phyloP scores from a whole-genome alignment of 2,797 vertebrate species.

The Pyrrhura leucotis region DNA sequence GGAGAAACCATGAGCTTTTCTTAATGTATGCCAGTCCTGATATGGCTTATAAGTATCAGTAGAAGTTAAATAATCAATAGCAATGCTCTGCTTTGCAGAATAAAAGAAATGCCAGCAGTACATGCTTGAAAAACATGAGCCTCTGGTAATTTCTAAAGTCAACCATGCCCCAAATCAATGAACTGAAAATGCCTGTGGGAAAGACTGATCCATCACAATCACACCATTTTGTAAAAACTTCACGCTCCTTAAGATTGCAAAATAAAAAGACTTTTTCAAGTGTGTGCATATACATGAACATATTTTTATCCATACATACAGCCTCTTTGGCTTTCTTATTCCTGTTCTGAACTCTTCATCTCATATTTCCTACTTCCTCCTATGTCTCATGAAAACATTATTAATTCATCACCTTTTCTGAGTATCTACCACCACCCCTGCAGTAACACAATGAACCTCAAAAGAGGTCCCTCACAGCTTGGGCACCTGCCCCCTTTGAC shows the following conservation, averaged over 20 bases:
- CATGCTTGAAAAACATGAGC: not conserved
- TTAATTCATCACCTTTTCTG: not conserved
- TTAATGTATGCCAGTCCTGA: not conserved
- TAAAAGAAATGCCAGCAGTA: not conserved
- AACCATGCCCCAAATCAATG: not conserved
- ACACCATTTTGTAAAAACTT: not conserved
- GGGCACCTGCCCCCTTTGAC: not conserved
- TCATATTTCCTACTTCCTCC: not conserved
- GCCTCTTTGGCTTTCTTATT: not conserved
- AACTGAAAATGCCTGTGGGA: not conserved
- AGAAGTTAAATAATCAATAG: constrained; percentile 27
- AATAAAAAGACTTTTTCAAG: not conserved
- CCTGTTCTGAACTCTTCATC: not conserved
- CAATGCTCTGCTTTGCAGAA: not conserved
- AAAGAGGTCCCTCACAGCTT: not conserved
- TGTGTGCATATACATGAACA: not conserved
- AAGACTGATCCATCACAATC: not conserved
- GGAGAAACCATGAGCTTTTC: not conserved
- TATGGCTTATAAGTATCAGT: not conserved
- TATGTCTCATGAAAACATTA: not conserved
- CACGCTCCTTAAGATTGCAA: not conserved
- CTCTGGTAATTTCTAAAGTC: constrained; percentile 4
- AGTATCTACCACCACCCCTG: not conserved
- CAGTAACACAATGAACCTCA: not conserved
- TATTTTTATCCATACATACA: not conserved